A percentile compares a stretch with the other conserved stretches of the same genome.
phyloP scores from a whole-genome alignment of 1,140 invertebrate species.

The Psix sp. region DNA sequence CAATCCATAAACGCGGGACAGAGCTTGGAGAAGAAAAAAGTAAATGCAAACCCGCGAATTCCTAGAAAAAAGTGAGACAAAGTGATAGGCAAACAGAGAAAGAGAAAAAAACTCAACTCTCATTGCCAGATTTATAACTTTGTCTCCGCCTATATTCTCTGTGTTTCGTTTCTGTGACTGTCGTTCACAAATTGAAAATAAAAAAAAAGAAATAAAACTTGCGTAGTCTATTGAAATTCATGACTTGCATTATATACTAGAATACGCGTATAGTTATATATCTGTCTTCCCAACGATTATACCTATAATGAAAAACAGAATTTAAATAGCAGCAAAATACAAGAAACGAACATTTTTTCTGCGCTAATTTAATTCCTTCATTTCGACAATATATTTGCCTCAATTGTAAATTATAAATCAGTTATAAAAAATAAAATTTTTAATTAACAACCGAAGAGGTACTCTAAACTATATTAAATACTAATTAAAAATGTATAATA shows the following conservation, averaged over 20 bases:
- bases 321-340: no score
- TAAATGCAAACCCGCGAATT: conserved; percentile 57
- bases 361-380: no score
- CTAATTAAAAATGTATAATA: no score
- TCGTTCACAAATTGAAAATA: conserved; percentile 50
- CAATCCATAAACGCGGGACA: conserved; percentile 59
- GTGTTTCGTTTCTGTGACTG: conserved; percentile 51
- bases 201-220: conserved; percentile 35
- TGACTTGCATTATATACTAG: conserved; percentile 37
- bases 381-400: no score
- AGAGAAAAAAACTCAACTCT: conserved; percentile 52
- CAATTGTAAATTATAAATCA: no score
- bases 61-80: conserved; percentile 36
- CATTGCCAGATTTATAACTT: conserved; percentile 58
- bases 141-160: conserved; percentile 45
- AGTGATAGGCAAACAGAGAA: conserved; percentile 37
- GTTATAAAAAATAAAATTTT: no score
- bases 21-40: conserved; percentile 55
- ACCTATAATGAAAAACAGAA: conserved; percentile 38
- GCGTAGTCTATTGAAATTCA: conserved; percentile 51
- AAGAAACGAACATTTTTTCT: no score
- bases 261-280: conserved; percentile 16
- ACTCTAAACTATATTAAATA: no score
- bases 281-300: conserved; percentile 28
- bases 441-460: no score